Conservation (phyloP, 2,113 vertebrate species). For the Arothron firmamentum region DNA sequence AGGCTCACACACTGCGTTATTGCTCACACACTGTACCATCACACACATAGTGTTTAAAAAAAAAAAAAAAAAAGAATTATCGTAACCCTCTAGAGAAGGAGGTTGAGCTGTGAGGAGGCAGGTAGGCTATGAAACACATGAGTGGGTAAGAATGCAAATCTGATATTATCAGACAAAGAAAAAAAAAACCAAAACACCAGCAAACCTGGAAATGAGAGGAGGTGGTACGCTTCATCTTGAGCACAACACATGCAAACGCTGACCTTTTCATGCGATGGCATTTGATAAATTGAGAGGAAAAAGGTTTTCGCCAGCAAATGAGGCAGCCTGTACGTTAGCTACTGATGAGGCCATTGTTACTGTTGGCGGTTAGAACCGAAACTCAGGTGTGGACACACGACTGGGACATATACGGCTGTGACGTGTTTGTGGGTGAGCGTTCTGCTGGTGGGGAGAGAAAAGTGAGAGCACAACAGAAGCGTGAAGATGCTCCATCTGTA, state of each 20-base stretch:
- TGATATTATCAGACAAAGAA: slow-evolving; percentile 6
- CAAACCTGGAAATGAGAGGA: slow-evolving; percentile 46
- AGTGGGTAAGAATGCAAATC: slow-evolving; percentile 29
- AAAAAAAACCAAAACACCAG: slow-evolving; percentile 6
- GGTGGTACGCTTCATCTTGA: slow-evolving; percentile 52
- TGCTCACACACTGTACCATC: slow-evolving; percentile 3
- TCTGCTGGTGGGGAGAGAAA: neutral
- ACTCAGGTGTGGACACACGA: neutral
- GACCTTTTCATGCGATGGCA: slow-evolving; percentile 57
- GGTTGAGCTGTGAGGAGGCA: slow-evolving; percentile 39
- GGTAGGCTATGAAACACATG: slow-evolving; percentile 38
- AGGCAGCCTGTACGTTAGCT: slow-evolving; percentile 31
- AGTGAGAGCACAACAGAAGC: too few species aligned
- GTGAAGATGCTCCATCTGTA: neutral
- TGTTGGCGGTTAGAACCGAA: slow-evolving; percentile 24
- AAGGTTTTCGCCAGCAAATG: slow-evolving; percentile 14
- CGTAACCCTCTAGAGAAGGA: slow-evolving; percentile 41
- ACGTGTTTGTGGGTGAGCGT: slow-evolving; percentile 47
- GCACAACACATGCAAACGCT: slow-evolving; percentile 48
- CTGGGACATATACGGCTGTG: slow-evolving; percentile 35
- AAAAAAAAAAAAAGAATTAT: slow-evolving; percentile 2
- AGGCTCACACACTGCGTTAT: slow-evolving; percentile 17
- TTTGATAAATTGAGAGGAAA: slow-evolving; percentile 60
- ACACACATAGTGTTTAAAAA: neutral
- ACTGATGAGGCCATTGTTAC: slow-evolving; percentile 4